These are phyloP conservation scores for Watsonalla binaria DNA, from an alignment of 2,888 invertebrate genomes.

Conservation along the genomic window DNA sequence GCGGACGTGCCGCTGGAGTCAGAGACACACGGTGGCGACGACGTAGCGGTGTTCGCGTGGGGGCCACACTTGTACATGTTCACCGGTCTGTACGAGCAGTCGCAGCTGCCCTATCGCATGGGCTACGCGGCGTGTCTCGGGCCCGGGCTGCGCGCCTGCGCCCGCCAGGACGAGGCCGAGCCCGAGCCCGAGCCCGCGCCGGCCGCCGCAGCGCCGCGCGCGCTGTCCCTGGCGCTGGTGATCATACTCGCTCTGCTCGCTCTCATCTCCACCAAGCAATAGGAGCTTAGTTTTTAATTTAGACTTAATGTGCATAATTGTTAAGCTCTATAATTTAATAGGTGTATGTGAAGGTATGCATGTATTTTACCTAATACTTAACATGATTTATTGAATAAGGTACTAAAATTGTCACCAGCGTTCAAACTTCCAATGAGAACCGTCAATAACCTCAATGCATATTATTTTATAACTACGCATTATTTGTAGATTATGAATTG, in stretches of 20 bases:
- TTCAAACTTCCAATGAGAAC: no score
- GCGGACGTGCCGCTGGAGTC: conserved; percentile 75
- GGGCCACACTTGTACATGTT: conserved; percentile 87
- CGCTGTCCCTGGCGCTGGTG: background rate
- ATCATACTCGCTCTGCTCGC: background rate
- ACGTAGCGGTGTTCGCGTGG: conserved; percentile 84
- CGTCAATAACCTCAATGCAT: no score
- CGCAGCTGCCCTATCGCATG: conserved; percentile 86
- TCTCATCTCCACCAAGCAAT: no score
- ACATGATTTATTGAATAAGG: no score
- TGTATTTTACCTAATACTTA: no score
- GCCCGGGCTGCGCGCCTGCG: conserved; percentile 57
- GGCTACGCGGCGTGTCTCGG: conserved; percentile 86
- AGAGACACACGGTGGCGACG: conserved; percentile 88
- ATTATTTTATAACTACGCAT: no score
- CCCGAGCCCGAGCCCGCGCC: background rate
- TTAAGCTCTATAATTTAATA: no score
- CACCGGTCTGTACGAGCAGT: conserved; percentile 87
- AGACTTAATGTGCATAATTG: no score
- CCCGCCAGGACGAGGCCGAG: conserved; percentile 10
- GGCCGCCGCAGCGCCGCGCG: background rate
- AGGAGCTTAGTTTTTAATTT: no score
- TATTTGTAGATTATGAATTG: no score
- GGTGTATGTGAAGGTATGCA: no score
- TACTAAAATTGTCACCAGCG: no score